A percentile compares a stretch with the other conserved stretches of the same genome.
These are phyloP conservation scores for Macrostomum cliftonense DNA, from an alignment of 2,888 invertebrate genomes.

Conservation along the genomic window DNA sequence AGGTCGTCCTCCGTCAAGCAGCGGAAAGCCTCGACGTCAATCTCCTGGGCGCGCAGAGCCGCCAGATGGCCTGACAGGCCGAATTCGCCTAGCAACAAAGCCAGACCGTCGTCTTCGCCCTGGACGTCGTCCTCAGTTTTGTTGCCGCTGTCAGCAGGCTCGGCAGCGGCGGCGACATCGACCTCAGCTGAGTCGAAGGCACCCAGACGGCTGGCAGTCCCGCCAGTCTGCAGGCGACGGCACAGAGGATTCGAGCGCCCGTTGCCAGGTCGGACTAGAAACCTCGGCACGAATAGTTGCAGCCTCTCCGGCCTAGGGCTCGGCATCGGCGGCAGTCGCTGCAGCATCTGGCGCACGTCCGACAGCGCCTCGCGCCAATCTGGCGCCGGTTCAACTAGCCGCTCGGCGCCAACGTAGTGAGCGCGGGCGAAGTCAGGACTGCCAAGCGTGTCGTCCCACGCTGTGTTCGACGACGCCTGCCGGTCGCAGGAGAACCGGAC, in stretches of 20 bases:
- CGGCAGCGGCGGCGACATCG: no score
- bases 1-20: slow-evolving; percentile 23
- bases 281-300: slow-evolving; percentile 17
- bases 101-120: slow-evolving; percentile 21
- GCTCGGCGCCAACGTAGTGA: slow-evolving; percentile 21
- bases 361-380: background rate
- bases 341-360: background rate
- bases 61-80: background rate
- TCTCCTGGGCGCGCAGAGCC: background rate
- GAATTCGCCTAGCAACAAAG: background rate
- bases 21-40: no score
- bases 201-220: no score
- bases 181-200: no score
- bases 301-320: no score
- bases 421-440: slow-evolving; percentile 26
- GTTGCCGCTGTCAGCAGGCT: slow-evolving; percentile 19
- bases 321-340: slow-evolving; percentile 18
- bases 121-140: slow-evolving; percentile 28
- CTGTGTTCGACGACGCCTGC: slow-evolving; percentile 17
- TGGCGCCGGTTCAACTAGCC: background rate
- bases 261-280: slow-evolving; percentile 16
- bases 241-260: slow-evolving; percentile 14
- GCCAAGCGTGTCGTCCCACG: no score
- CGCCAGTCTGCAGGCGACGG: slow-evolving; percentile 22
- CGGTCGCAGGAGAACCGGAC: slow-evolving; percentile 16